Base-by-base conservation (phyloP, 2,888 invertebrate genomes). In the Thumatha senex region DNA sequence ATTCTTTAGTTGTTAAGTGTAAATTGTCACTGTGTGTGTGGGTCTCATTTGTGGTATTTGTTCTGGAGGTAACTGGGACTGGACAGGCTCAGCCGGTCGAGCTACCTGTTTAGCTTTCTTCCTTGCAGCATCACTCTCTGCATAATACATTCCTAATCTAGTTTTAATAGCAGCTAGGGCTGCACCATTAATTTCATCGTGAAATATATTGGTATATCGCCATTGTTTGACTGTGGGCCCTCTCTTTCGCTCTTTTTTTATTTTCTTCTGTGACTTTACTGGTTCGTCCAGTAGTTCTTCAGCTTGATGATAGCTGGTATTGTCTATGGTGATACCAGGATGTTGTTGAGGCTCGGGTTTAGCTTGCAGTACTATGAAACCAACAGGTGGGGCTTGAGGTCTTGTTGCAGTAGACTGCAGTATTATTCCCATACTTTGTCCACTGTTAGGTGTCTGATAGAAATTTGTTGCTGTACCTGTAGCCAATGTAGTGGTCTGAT, bases 131-230 rank as follows among this genome's bases (percentile, higher is more conserved):
- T 90, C 90, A 81, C 85, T 89, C 61, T 92, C 92, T 29, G 91
- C 89, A 74, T 92, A 92, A 58, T 92, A 92, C 89, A 92, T 90
- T 3, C 86, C 89, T 29, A 92, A 76, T 51, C 92, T 82, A 4
- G 92, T 92, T 65, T 92, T 92, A n/a, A 92, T 92, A 12, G 92
- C 92, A 35, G 89, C 86, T 35, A 92, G 71, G 33, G 92, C 91
- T 35, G 91, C 89, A 35, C 92, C 92, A 76, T 92, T 92, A 3
- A 92, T 92, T 69, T 92, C 92, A 70, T 92, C 92, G 76, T 93
- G 93, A 60, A 93, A 93, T 64, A 92, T 89, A 66, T 92, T 92
- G 13, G 92, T 92, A 61, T 93, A 93, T 56, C 92, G 80, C 93
- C 93, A 93, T 56, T 92, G 92, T 64, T 92, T 93, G 0, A 93